Percentiles rank a stretch among this genome's conserved stretches.
phyloP scores from a whole-genome alignment of 2,113 vertebrate genomes.

The Chloropsis cyanopogon region DNA sequence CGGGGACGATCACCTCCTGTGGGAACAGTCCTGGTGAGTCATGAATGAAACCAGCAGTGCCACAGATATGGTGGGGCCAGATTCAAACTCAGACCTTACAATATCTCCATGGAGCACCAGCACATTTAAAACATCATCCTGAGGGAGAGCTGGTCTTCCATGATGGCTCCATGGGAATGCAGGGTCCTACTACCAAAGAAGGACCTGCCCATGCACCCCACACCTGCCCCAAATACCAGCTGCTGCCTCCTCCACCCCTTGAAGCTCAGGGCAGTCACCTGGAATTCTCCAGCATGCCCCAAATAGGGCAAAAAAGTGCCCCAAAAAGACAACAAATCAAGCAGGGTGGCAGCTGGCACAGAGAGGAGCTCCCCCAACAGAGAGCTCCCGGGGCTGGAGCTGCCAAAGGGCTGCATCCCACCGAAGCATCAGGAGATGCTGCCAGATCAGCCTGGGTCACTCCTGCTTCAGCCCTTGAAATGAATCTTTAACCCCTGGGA shows the following conservation, averaged over 20 bases:
- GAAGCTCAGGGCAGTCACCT: accelerated
- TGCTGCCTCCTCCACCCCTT: background rate
- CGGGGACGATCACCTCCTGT: conserved; percentile 82
- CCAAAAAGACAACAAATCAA: background rate
- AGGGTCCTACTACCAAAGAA: background rate
- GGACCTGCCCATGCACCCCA: background rate
- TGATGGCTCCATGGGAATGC: accelerated
- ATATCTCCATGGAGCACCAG: background rate
- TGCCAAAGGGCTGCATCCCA: background rate
- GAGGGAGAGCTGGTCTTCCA: background rate
- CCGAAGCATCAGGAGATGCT: background rate
- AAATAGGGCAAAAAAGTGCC: background rate
- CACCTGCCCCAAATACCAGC: background rate
- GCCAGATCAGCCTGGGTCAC: background rate
- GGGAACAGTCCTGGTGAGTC: background rate
- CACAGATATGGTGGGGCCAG: accelerated
- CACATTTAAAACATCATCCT: background rate
- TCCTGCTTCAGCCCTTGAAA: background rate
- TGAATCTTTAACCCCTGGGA: background rate
- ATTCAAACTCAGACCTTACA: background rate
- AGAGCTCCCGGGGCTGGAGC: background rate
- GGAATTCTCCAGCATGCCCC: background rate
- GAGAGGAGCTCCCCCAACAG: accelerated
- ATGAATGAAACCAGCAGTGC: background rate
- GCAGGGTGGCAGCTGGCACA: accelerated